Evolutionary conservation across 2,888 invertebrate genomes (phyloP), one percentile per base, ranked within the genome.

Genomic region (Lasius fuliginosus): DNA sequence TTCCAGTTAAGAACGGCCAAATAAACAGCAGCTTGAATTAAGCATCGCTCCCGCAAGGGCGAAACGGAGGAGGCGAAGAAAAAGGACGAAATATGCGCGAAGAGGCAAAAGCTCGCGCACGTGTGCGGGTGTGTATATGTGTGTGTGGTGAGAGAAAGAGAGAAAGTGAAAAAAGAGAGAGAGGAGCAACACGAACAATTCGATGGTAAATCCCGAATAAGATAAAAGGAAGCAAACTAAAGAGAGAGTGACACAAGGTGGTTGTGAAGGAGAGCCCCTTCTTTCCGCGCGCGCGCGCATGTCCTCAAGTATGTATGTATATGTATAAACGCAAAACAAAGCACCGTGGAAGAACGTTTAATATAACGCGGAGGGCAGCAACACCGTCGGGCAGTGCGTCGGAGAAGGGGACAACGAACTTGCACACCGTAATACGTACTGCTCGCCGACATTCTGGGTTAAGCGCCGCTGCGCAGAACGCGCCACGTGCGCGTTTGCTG

Each of bases 381-480:
- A 81, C 89, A 84, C 85, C 60, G 85, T 73, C 76, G 79, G n/a
- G n/a, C 18, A 53, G 49, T 53, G 49, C n/a, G n/a, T n/a, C 27
- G 87, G 86, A 85, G 90, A 83, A 77, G 89, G 88, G 91, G 89
- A 91, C 91, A 90, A 91, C 88, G 91, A 91, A 91, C 91, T 90
- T 91, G 86, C 86, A 65, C 85, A 74, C 85, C 86, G 84, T 88
- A 88, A 89, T 87, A 89, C 89, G 68, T 56, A 74, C 85, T 82
- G 85, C 77, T 36, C 53, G 69, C 1, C 53, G 36, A 82, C 87
- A 89, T 88, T 88, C 88, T 89, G 85, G 88, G 89, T 88, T 88
- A 89, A 88, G 65, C 89, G 67, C 64, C 87, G 79, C 82, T 87
- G 89, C 88, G 89, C 76, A 87, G 86, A 89, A 87, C 83, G 36